Evolutionary conservation across 2,113 vertebrate genomes (phyloP).

Genomic region (Fregata magnificens): DNA sequence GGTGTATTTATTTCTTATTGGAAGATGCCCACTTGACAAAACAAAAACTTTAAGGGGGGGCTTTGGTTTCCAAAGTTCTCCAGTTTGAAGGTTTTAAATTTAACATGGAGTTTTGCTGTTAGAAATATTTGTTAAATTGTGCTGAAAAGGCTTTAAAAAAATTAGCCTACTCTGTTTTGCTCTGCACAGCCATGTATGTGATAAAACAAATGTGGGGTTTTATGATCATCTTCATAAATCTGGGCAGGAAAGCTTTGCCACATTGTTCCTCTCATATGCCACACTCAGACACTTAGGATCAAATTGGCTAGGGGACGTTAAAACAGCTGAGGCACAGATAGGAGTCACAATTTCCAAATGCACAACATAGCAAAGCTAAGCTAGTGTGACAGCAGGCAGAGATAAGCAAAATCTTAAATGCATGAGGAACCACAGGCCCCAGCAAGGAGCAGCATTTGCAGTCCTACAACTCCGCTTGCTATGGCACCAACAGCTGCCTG

Average conservation of each 20-base stretch:
- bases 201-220: neutral
- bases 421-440: neutral
- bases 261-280: neutral
- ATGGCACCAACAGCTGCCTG: neutral
- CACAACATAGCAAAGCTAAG: neutral
- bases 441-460: neutral
- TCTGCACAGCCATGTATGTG: neutral
- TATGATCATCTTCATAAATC: neutral
- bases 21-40: neutral
- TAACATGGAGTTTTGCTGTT: neutral
- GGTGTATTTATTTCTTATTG: neutral
- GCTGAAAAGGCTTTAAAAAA: neutral
- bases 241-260: neutral
- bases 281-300: neutral
- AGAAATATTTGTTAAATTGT: neutral
- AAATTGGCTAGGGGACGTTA: neutral
- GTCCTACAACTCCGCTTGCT: neutral
- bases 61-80: neutral
- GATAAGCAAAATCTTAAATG: neutral
- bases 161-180: neutral
- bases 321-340: neutral
- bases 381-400: neutral
- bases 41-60: neutral
- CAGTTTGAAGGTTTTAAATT: neutral
- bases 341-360: neutral